Conservation (phyloP, 2,888 invertebrate genomes). For the Catocala nupta region DNA sequence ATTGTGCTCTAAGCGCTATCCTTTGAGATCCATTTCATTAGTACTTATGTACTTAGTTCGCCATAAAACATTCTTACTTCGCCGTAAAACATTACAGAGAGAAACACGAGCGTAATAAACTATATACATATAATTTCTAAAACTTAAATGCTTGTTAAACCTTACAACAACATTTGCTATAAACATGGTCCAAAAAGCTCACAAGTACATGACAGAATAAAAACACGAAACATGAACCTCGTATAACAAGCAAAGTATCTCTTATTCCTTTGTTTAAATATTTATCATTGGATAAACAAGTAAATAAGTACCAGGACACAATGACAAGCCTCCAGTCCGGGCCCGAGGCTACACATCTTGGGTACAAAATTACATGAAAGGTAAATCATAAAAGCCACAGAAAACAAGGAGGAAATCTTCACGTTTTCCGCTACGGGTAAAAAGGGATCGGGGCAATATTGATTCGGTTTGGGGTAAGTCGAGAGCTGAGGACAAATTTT, state of each 20-base stretch:
- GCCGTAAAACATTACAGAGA: background rate
- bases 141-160: background rate
- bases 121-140: background rate
- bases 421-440: constrained; percentile 12
- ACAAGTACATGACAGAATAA: constrained; percentile 8
- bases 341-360: constrained; percentile 25
- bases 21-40: constrained; percentile 10
- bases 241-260: constrained; percentile 22
- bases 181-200: constrained; percentile 4
- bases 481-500: background rate
- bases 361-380: constrained; percentile 28
- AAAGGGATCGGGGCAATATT: constrained; percentile 21
- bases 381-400: constrained; percentile 27
- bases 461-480: constrained; percentile 23
- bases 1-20: constrained; percentile 4
- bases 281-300: constrained; percentile 30
- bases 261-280: constrained; percentile 35
- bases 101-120: background rate
- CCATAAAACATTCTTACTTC: background rate
- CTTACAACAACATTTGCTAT: background rate
- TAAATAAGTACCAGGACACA: constrained; percentile 14
- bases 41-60: background rate
- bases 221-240: constrained; percentile 18
- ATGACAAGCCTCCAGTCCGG: constrained; percentile 4
- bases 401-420: constrained; percentile 7